Base-by-base conservation (phyloP, 2,888 invertebrate genomes). In the Melolontha melolontha region DNA sequence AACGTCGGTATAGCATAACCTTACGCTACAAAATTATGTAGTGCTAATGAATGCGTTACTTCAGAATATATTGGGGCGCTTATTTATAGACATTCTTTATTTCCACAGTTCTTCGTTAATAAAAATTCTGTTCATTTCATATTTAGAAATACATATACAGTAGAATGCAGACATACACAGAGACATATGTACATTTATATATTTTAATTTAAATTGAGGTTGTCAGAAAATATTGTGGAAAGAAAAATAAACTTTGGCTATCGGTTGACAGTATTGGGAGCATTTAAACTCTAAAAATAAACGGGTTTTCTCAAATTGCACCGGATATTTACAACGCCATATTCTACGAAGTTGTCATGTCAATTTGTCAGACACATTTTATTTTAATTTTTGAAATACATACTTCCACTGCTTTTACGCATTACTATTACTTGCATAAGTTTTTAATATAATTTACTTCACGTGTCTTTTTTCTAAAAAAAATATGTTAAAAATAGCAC, bases 211-310 rank as follows among this genome's bases (percentile, higher is more conserved):
- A 8, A 12, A 52, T 34, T 12, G 51, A 34, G n/a, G 34, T 29
- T 10, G 14, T 27, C 29, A 52, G 22, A 34, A 29, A 34, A 12
- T 52, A 34, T 52, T 34, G 51, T 34, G n/a, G 34, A 11, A 27
- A 34, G 51, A 52, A 52, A 52, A 52, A 52, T 52, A 52, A 52
- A 52, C 51, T 22, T 29, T 8, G 12, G 2, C 12, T 34, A 14
- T 34, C 29, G 12, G 27, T 52, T 52, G 51, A 52, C 51, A 52
- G 51, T 27, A 52, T 34, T 52, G n/a, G 34, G 27, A 34, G 14
- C 51, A 52, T 27, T 52, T 49, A 34, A 29, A 12, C 11, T 52
- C 51, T 52, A 52, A 29, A 52, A 52, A 52, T 52, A 52, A 52
- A 22, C 49, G 22, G 10, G 8, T 17, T 47, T 49, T 17, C 49